phyloP scores from a whole-genome alignment of 2,113 vertebrate species.

The Panthera tigris region DNA sequence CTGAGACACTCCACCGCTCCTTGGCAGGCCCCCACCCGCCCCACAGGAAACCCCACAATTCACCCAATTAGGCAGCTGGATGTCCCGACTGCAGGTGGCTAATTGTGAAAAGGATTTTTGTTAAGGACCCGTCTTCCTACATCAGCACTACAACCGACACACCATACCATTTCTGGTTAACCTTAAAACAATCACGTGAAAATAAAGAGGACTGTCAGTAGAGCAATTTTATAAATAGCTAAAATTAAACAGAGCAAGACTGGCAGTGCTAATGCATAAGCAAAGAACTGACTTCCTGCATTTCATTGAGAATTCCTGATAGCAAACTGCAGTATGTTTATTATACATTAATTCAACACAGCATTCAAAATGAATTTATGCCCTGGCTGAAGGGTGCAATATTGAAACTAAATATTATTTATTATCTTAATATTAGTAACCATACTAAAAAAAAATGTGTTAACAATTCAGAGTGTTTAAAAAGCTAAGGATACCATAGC shows the following conservation, averaged over 20 bases:
- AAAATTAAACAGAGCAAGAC: constrained; percentile 78
- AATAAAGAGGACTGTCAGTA: constrained; percentile 76
- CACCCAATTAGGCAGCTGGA: constrained; percentile 36
- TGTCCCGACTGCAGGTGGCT: constrained; percentile 28
- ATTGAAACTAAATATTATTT: constrained; percentile 80
- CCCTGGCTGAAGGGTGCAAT: constrained; percentile 72
- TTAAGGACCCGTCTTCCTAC: not conserved
- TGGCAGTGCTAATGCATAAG: constrained; percentile 63
- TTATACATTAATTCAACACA: constrained; percentile 80
- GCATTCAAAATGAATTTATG: constrained; percentile 81
- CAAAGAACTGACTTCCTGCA: constrained; percentile 78
- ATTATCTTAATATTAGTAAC: constrained; percentile 84
- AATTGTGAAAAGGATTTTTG: constrained; percentile 56
- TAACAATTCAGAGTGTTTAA: constrained; percentile 74
- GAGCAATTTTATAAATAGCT: constrained; percentile 75
- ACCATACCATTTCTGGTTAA: constrained; percentile 67
- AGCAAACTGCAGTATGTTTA: constrained; percentile 79
- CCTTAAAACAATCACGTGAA: constrained; percentile 74
- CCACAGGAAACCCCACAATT: not conserved
- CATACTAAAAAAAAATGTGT: constrained; percentile 66
- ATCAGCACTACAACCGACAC: constrained; percentile 56
- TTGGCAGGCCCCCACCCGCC: not conserved
- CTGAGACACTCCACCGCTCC: not conserved
- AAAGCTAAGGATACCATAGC: constrained; percentile 73
- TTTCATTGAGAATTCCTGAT: constrained; percentile 72